Base-by-base conservation (phyloP, 1,140 invertebrate genomes). In the Agrypnia vestita region DNA sequence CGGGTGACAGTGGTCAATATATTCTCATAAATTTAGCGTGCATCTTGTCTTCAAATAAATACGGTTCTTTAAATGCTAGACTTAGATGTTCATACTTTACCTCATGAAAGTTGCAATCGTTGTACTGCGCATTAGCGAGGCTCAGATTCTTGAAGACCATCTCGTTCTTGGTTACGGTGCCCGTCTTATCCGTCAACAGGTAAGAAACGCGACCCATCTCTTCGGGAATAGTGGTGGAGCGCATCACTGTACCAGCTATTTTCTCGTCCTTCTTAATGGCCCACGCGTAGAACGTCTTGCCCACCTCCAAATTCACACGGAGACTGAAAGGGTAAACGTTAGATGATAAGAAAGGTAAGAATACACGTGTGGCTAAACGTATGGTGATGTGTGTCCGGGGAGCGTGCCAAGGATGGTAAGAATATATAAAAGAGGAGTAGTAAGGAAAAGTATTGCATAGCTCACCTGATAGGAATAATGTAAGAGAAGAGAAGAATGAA, bases 191-290 rank as follows among this genome's bases (percentile, higher is more conserved):
- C 0, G 96, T 97, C 1, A 99, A 88, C 59, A 99, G 90, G 88
- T 99, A 99, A 0, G 95, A 96, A 83, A 99, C 98, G 64, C 98
- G 90, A 0, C 98, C 98, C n/a, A 99, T 88, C 88, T 99, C 98
- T 90, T 99, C 99, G 0, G 98, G 97, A 84, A 99, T 99, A 1
- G 98, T 99, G 0, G 97, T 99, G 55, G 96, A 98, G n/a, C 99
- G 91, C 73, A 99, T 98, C n/a, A 99, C 96, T 0, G 97, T 99
- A 4, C 96, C 97, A 61, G 94, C 92, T 81, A 99, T 98, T 83
- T 96, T 93, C 78, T 96, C 94, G 89, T 99, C 98, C 78, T 94
- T 91, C 85, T 98, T 97, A 84, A 99, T 99, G 84, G 96, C 94
- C 95, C 96, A 99, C 0, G 98, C 97, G 87, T 99, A 99, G 85